Evolutionary conservation across 2,888 invertebrate species (phyloP), one percentile per base, ranked within the genome.

Genomic region (Nomada goodeniana): DNA sequence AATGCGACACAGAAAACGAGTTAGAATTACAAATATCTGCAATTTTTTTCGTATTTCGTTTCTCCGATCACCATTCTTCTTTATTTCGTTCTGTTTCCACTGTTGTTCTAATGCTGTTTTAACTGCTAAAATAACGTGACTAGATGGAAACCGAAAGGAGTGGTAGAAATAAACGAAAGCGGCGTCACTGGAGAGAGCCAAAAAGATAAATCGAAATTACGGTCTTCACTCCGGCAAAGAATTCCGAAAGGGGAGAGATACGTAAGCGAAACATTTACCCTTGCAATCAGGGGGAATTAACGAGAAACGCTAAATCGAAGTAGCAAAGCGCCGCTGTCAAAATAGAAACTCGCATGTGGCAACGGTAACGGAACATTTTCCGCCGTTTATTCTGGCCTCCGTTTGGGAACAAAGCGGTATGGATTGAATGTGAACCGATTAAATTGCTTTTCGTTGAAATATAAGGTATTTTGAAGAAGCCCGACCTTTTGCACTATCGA

Each of bases 161-260:
- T 10, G 11, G 50, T 15, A 42, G 47, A 67, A 71, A 57, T 18
- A 71, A 42, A 71, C 36, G 61, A 61, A 64, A 20, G 9, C 57
- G 26, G 20, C 47, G 65, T 68, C n/a, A 44, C 23, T 65, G 20
- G 71, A 80, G 60, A 42, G 44, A 65, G 63, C 23, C 52, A 44
- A 29, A 57, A 63, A 67, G 63, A 76, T 68, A 67, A 67, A 63
- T 78, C 23, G 68, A 68, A 77, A 77, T 80, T 78, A 72, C 78
- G 80, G 55, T 50, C 63, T 63, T 67, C 29, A 72, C 61, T 77
- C 36, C 50, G 42, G 26, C 11, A 72, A 68, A 77, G 71, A 80
- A 57, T 72, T 47, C 36, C 13, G 10, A 57, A 15, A 20, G 59
- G 36, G 50, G 42, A 29, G 60, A 47, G 26, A 60, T 53, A 29